phyloP scores from a whole-genome alignment of 1,140 invertebrate species.

The Venustaconcha ellipsiformis region DNA sequence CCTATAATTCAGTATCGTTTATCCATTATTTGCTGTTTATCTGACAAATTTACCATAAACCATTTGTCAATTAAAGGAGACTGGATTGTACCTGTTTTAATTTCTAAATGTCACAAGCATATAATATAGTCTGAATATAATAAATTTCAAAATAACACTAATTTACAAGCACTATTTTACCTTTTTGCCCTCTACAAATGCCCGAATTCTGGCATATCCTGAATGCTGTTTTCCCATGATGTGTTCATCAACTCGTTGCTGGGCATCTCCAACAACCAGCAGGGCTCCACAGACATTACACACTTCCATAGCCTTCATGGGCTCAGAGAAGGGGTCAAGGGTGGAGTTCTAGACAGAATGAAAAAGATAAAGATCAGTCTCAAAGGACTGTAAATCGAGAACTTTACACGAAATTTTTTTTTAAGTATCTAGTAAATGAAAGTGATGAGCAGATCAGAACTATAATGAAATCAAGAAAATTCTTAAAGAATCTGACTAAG shows the following conservation, averaged over 20 bases:
- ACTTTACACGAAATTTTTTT: too few species aligned
- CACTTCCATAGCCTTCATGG: conserved; percentile 95
- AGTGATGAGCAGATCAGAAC: too few species aligned
- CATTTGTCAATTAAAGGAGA: background rate
- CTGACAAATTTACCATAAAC: background rate
- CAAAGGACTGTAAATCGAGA: too few species aligned
- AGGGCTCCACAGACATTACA: conserved; percentile 99
- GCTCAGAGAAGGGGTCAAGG: conserved; percentile 36
- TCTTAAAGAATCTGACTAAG: too few species aligned
- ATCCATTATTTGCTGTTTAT: too few species aligned
- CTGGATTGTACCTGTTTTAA: background rate
- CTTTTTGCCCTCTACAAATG: conserved; percentile 76
- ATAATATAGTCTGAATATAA: too few species aligned
- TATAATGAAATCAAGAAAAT: too few species aligned
- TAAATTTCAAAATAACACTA: too few species aligned
- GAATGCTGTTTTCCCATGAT: conserved; percentile 98
- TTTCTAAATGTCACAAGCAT: background rate
- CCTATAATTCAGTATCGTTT: background rate
- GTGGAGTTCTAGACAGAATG: conserved; percentile 9
- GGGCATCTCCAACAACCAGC: conserved; percentile 96
- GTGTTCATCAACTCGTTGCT: conserved; percentile 97
- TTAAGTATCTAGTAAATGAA: too few species aligned
- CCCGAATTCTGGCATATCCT: conserved; percentile 83
- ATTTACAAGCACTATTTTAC: conserved; percentile 31
- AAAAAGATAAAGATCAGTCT: too few species aligned